Evolutionary conservation across 2,797 vertebrate species (phyloP), one percentile per base, ranked within the genome.

Genomic region (Erpetoichthys calabaricus): DNA sequence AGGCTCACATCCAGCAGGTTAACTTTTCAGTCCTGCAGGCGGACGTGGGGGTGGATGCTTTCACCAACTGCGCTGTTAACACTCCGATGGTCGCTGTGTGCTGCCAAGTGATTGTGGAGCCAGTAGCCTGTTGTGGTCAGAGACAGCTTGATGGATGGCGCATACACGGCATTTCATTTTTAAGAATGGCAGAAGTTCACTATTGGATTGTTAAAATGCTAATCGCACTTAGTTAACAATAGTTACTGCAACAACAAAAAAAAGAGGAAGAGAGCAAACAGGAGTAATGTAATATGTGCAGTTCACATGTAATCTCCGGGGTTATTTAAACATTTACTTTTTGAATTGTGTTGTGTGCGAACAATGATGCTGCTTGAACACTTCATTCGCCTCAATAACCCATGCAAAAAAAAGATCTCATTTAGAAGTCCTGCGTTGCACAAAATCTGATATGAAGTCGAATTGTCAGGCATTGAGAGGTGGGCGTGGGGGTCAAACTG

Each of bases 11-110:
- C 82, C 80, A 70, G 76, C 75, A 77, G 79, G 78, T 86, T 85
- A 86, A 85, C 81, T 80, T 82, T 78, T 80, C 25, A 25, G 25
- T 72, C 69, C 55, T 53, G 65, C 59, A 5, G 45, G 65, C 70
- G 70, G 62, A 59, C 66, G 66, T 57, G 63, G 73, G 56, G 76
- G 76, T 79, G 75, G 77, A 78, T 65, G 73, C 79, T 79, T 67
- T 72, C 75, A 82, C 88, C 89, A 92, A 87, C 89, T 90, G 87
- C 81, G 82, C 78, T 73, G 82, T 86, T 87, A 83, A 80, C 80
- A 79, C 79, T 80, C 47, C 66, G 78, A 75, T 84, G 78, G 79
- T 73, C 80, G 80, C 76, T 67, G 65, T 64, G 73, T 60, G 76
- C 77, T 74, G 83, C 76, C 73, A 75, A 81, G 79, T 73, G 77